Evolutionary conservation across 1,140 invertebrate species (phyloP).

Genomic region (Anagrus nilaparvatae): DNA sequence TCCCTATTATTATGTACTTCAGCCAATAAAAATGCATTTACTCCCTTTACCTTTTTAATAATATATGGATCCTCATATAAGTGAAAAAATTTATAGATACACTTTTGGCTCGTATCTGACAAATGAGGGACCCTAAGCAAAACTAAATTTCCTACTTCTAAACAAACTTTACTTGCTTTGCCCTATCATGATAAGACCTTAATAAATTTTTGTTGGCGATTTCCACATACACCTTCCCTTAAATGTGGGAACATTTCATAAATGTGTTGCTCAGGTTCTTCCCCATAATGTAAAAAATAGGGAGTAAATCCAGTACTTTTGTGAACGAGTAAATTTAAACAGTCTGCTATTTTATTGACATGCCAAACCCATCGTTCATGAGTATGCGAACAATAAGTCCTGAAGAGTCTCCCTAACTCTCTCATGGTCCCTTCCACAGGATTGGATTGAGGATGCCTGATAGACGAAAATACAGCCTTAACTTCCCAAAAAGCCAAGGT

Average conservation of each 20-base stretch:
- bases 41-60: neutral
- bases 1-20: neutral
- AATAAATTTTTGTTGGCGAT: too few relatives aligned
- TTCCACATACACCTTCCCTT: too few relatives aligned
- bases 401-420: constrained; percentile 25
- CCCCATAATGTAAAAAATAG: constrained; percentile 27
- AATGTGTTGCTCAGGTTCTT: too few relatives aligned
- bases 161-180: neutral
- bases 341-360: constrained; percentile 20
- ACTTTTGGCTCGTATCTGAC: neutral
- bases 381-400: constrained; percentile 17
- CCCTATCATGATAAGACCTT: too few relatives aligned
- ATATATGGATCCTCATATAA: neutral
- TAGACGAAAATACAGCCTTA: constrained; percentile 20
- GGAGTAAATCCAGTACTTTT: constrained; percentile 27
- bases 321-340: constrained; percentile 31
- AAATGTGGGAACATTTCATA: too few relatives aligned
- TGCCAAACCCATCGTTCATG: constrained; percentile 17
- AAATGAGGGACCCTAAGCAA: neutral
- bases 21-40: neutral
- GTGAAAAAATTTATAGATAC: neutral
- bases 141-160: neutral
- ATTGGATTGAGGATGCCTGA: constrained; percentile 26
- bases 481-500: constrained; percentile 9
- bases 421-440: constrained; percentile 25